Conservation (phyloP, 2,888 invertebrate species). For the Augiades crinisus region DNA sequence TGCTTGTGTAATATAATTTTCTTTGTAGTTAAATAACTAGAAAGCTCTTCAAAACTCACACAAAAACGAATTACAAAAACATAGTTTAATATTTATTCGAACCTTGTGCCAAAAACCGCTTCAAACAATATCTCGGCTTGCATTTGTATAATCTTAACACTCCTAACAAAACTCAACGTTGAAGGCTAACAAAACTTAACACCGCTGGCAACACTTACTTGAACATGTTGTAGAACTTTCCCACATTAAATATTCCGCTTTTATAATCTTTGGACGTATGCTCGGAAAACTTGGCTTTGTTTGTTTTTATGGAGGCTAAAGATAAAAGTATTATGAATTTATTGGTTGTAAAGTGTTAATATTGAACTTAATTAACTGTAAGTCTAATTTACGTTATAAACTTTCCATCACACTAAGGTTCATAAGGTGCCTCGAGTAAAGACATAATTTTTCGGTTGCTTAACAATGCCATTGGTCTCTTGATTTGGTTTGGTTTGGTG, state of each 20-base stretch:
- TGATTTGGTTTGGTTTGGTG: too few species aligned
- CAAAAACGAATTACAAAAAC: constrained; percentile 4
- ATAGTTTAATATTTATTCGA: constrained; percentile 23
- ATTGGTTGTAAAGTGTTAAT: too few species aligned
- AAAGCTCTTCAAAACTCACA: neutral
- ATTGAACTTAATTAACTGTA: too few species aligned
- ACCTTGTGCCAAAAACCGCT: constrained; percentile 21
- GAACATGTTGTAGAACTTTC: constrained; percentile 11
- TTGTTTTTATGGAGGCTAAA: constrained; percentile 14
- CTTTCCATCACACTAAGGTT: too few species aligned
- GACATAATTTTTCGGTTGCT: too few species aligned
- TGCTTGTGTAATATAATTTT: too few species aligned
- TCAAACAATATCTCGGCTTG: constrained; percentile 14
- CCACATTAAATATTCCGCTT: constrained; percentile 17
- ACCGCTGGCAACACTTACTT: constrained; percentile 1
- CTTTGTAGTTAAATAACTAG: too few species aligned
- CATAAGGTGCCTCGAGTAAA: too few species aligned
- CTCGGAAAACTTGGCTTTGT: constrained; percentile 1
- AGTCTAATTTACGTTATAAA: too few species aligned
- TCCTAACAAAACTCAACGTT: constrained; percentile 16
- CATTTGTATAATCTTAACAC: constrained; percentile 12
- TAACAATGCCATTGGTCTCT: too few species aligned
- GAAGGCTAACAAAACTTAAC: constrained; percentile 17
- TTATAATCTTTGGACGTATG: constrained; percentile 21
- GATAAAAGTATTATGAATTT: too few species aligned